phyloP scores from a whole-genome alignment of 2,888 invertebrate species.

The Chrysolina americana region DNA sequence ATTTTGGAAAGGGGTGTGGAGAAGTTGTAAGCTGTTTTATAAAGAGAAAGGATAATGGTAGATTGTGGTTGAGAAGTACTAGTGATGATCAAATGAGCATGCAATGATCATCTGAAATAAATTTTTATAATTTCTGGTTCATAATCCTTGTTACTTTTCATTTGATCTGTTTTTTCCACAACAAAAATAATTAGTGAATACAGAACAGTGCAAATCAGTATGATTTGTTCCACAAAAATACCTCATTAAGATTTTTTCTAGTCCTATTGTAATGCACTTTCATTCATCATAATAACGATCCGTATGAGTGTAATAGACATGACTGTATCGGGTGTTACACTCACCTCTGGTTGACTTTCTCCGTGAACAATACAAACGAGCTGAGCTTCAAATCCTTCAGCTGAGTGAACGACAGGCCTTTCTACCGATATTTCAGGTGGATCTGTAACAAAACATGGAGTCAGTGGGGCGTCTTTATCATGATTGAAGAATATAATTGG shows the following conservation, averaged over 20 bases:
- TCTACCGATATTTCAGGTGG: conserved; percentile 76
- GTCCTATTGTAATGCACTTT: no score
- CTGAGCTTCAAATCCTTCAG: conserved; percentile 78
- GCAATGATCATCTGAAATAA: no score
- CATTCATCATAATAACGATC: neutral
- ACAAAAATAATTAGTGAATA: no score
- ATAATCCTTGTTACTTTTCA: no score
- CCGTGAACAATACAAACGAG: conserved; percentile 80
- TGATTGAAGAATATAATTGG: neutral
- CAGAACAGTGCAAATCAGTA: no score
- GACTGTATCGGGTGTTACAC: conserved; percentile 54
- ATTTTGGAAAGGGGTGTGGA: neutral
- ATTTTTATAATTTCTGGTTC: no score
- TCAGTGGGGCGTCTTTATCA: neutral
- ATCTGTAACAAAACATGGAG: conserved; percentile 68
- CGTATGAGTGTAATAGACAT: neutral
- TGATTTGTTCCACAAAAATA: no score
- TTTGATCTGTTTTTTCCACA: no score
- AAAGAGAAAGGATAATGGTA: neutral
- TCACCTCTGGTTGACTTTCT: conserved; percentile 78
- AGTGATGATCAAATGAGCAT: no score
- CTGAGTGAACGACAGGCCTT: conserved; percentile 77
- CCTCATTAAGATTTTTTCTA: no score
- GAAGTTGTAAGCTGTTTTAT: neutral
- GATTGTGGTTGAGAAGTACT: neutral